Evolutionary conservation across 2,797 vertebrate species (phyloP).

Genomic region (Eulemur coronatus): DNA sequence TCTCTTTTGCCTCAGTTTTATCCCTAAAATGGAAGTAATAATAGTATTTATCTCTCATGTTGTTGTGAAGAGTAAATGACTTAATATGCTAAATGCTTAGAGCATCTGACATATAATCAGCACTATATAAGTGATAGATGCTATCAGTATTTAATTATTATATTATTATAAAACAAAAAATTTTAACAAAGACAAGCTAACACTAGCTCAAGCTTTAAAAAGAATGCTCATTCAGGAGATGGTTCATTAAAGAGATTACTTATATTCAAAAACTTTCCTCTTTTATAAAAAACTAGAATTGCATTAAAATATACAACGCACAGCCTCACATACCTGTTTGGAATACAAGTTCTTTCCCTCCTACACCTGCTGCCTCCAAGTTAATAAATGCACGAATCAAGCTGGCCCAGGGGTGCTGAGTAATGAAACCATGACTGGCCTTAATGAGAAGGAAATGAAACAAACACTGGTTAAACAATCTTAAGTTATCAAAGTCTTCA

Average conservation of each 20-base stretch:
- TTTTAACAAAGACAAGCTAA: neutral
- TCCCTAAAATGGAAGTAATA: neutral
- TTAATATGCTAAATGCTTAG: neutral
- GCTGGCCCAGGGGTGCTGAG: slow-evolving; percentile 96
- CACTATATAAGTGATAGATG: neutral
- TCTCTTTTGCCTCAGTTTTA: neutral
- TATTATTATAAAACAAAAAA: neutral
- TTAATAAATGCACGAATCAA: slow-evolving; percentile 96
- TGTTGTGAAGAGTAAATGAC: neutral
- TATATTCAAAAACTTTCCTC: slow-evolving; percentile 5
- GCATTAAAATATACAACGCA: neutral
- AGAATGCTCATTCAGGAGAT: neutral
- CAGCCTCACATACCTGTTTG: slow-evolving; percentile 92
- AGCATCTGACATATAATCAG: neutral
- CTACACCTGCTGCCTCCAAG: slow-evolving; percentile 97
- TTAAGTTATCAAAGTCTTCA: neutral
- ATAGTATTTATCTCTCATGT: neutral
- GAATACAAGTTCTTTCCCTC: slow-evolving; percentile 98
- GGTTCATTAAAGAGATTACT: neutral
- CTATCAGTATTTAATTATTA: neutral
- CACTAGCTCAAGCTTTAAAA: slow-evolving; percentile 16
- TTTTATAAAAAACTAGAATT: neutral
- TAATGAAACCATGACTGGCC: slow-evolving; percentile 99
- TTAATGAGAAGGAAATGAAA: slow-evolving; percentile 79
- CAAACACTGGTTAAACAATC: slow-evolving; percentile 43